Base-by-base conservation (phyloP, 1,140 invertebrate genomes). In the Heliconius himera region DNA sequence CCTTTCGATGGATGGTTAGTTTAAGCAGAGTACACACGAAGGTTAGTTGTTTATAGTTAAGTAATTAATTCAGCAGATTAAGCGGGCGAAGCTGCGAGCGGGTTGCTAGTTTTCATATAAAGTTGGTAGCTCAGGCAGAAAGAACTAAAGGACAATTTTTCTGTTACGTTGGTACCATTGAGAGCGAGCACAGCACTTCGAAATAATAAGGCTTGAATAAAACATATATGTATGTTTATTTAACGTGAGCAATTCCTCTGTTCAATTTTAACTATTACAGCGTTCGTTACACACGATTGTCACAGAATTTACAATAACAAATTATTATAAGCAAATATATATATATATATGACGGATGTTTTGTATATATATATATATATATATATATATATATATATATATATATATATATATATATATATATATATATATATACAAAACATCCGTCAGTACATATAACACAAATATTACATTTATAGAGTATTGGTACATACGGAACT, bases 401-500 rank as follows among this genome's bases (percentile, higher is more conserved):
- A 29, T 29, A 29, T 29, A n/a, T n/a, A n/a, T n/a, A 26, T 1
- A 26, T 1, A 26, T 26, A 26, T 26, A 26, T 26, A 26, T 26
- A 26, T n/a, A 26, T 1, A 26, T 1, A 26, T 26, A 26, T 26
- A 26, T 26, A 26, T 26, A 26, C n/a, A n/a, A n/a, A 1, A 26
- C 26, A 26, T 26, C 26, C 1, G 26, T 26, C 26, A 26, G 26
- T 26, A 26, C 26, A 26, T 26, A 51, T 54, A 74, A 1, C 73
- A 74, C 73, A 49, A 29, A 74, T 54, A 74, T 54, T n/a, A 46
- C 54, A 74, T 74, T 74, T 36, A 74, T 36, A 74, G 73, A 54
- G 49, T 22, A 54, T 54, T 74, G 46, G 49, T 54, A 16, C 73
- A 74, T 74, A 74, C n/a, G 26, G 41, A 54, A 51, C 46, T 74